Evolutionary conservation across 2,797 vertebrate genomes (phyloP).

Genomic region (Trematomus bernacchii): DNA sequence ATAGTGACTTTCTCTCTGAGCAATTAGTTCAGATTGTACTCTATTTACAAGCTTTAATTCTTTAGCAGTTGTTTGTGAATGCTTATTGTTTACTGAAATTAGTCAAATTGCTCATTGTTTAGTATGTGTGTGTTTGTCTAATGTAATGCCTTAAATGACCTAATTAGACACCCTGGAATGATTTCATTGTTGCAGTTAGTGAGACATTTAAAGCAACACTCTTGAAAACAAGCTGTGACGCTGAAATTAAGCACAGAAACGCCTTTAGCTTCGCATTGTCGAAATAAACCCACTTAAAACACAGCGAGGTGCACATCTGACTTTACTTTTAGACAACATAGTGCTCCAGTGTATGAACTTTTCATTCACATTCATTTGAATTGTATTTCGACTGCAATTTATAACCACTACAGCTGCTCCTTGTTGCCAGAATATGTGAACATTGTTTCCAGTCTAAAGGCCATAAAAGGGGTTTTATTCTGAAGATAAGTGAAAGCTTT

Average conservation of each 20-base stretch:
- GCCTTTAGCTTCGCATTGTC: background rate
- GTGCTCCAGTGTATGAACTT: background rate
- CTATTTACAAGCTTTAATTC: background rate
- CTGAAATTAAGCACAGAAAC: background rate
- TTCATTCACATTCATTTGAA: slow-evolving; percentile 1
- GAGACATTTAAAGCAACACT: background rate
- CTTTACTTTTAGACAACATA: background rate
- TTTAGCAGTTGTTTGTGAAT: background rate
- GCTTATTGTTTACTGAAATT: background rate
- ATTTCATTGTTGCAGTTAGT: background rate
- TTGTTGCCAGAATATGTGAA: background rate
- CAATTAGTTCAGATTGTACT: background rate
- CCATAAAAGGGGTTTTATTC: background rate
- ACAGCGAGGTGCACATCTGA: slow-evolving; percentile 9
- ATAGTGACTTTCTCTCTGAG: background rate
- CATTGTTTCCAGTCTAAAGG: background rate
- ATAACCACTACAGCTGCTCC: background rate
- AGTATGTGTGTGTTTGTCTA: background rate
- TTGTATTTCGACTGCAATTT: background rate
- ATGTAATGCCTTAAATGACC: background rate
- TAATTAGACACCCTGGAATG: slow-evolving; percentile 1
- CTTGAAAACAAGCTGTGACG: slow-evolving; percentile 8
- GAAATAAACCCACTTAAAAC: background rate
- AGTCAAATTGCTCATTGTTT: slow-evolving; percentile 11
- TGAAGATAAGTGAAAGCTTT: background rate